Evolutionary conservation across 1,140 invertebrate species (phyloP).

Genomic region (Gonioctena quinquepunctata): DNA sequence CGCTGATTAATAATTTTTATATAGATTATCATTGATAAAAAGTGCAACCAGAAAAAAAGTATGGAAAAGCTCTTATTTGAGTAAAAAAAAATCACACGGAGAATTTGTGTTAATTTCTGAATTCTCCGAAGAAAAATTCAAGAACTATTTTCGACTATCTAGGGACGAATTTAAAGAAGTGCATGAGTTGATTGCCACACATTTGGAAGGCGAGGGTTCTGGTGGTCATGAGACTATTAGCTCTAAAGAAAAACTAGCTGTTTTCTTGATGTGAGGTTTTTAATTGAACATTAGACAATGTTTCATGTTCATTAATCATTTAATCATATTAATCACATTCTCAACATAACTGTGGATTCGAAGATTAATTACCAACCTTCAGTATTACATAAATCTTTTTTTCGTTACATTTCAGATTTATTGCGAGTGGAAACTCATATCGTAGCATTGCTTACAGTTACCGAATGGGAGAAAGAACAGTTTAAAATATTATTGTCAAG

Average conservation of each 20-base stretch:
- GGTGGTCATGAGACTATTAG: neutral
- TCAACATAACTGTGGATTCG: neutral
- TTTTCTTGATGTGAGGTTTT: slow-evolving; percentile 11
- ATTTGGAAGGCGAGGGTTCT: slow-evolving; percentile 6
- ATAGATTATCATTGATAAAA: neutral
- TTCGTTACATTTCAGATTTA: slow-evolving; percentile 16
- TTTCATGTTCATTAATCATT: neutral
- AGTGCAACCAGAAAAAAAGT: neutral
- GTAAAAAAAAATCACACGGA: slow-evolving; percentile 20
- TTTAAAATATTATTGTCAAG: slow-evolving; percentile 37
- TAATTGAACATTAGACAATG: no score
- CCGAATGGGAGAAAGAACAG: slow-evolving; percentile 36
- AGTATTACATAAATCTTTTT: neutral
- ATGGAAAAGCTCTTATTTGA: slow-evolving; percentile 13
- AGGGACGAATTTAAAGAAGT: slow-evolving; percentile 25
- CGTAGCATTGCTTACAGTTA: slow-evolving; percentile 34
- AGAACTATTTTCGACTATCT: slow-evolving; percentile 25
- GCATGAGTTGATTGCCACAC: neutral
- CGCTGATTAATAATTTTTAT: neutral
- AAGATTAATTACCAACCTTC: neutral
- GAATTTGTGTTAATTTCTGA: slow-evolving; percentile 27
- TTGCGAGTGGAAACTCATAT: slow-evolving; percentile 29
- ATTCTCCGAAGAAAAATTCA: slow-evolving; percentile 22
- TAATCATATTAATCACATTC: neutral
- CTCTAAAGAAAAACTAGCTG: slow-evolving; percentile 15